Conservation (phyloP, 2,888 invertebrate genomes). For the Altica lythri region DNA sequence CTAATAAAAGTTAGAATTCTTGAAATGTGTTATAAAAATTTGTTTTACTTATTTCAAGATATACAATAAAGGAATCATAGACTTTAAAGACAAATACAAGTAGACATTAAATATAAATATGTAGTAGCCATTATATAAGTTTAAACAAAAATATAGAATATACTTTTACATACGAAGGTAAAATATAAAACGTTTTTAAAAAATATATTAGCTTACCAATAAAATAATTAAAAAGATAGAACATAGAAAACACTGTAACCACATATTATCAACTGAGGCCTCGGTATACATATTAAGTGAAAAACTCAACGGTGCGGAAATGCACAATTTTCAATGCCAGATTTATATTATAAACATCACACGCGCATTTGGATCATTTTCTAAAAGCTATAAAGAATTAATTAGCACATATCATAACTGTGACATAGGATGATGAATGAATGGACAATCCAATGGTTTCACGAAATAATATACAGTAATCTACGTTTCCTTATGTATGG, state of each 20-base stretch:
- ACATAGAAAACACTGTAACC: slow-evolving; percentile 24
- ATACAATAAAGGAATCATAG: too few species aligned
- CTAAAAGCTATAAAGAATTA: slow-evolving; percentile 21
- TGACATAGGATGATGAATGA: too few species aligned
- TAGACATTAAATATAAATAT: too few species aligned
- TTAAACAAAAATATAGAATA: too few species aligned
- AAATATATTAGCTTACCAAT: slow-evolving; percentile 23
- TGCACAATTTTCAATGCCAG: slow-evolving; percentile 40
- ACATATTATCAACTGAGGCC: slow-evolving; percentile 29
- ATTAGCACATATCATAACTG: slow-evolving; percentile 18
- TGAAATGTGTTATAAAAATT: too few species aligned
- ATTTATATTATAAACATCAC: slow-evolving; percentile 32
- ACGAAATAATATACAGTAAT: too few species aligned
- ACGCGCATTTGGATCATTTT: slow-evolving; percentile 30
- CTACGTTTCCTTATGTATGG: too few species aligned
- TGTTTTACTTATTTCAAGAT: too few species aligned
- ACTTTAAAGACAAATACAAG: too few species aligned
- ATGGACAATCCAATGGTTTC: too few species aligned
- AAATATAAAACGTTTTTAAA: too few species aligned
- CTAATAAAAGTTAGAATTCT: slow-evolving; percentile 2
- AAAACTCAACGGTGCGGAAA: slow-evolving; percentile 36
- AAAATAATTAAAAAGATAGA: slow-evolving; percentile 15
- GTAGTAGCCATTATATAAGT: too few species aligned
- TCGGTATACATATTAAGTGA: slow-evolving; percentile 19
- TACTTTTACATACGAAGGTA: not conserved